Conservation (phyloP, 2,113 vertebrate species). For the Pachyramphus minor region DNA sequence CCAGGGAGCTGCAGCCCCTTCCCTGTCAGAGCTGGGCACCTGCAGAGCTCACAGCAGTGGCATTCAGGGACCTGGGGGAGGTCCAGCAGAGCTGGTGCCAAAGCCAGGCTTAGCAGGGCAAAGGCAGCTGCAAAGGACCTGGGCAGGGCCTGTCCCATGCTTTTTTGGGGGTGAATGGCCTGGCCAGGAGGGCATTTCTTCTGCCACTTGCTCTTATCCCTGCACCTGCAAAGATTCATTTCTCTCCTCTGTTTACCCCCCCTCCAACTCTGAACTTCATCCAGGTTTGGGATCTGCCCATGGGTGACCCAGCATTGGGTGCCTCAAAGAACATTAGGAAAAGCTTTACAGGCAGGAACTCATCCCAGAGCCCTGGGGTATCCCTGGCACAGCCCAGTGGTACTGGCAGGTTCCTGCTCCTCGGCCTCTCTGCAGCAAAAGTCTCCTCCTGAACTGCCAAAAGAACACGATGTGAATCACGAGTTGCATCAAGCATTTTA, state of each 20-base stretch:
- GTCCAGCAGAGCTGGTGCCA: too few species aligned
- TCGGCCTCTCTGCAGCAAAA: fast-evolving
- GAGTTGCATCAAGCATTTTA: fast-evolving
- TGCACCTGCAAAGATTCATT: background rate
- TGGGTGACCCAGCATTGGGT: background rate
- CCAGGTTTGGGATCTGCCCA: background rate
- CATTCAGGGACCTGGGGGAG: background rate
- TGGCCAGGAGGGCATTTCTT: background rate
- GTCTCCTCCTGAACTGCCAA: background rate
- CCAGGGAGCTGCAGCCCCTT: background rate
- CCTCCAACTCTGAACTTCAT: background rate
- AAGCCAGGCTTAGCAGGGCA: background rate
- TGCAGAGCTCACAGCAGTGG: background rate
- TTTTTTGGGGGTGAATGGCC: background rate
- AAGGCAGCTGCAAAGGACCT: background rate
- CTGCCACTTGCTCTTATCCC: background rate
- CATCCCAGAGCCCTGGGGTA: background rate
- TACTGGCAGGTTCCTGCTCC: background rate
- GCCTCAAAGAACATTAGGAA: background rate
- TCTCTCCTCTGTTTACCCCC: background rate
- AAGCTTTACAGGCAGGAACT: fast-evolving
- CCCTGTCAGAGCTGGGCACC: background rate
- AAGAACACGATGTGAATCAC: fast-evolving
- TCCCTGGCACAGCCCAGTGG: background rate
- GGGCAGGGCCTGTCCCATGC: background rate